Evolutionary conservation across 2,113 vertebrate genomes (phyloP).

Genomic region (Neoarius graeffei): DNA sequence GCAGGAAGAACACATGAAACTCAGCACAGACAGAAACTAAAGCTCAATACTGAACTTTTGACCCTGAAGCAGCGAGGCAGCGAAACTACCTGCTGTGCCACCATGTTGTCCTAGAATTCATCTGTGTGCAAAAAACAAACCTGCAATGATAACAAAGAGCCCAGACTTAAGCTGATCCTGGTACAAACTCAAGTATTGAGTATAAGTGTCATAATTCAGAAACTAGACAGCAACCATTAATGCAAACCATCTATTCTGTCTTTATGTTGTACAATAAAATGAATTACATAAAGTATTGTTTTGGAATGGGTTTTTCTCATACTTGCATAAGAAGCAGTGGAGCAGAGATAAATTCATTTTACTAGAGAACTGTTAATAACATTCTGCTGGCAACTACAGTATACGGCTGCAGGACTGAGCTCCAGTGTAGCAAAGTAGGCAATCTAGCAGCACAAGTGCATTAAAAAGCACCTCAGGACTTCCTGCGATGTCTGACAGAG

Average conservation of each 20-base stretch:
- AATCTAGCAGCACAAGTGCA: not conserved
- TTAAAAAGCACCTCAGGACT: slow-evolving; percentile 12
- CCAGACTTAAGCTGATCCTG: not conserved
- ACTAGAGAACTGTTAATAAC: not conserved
- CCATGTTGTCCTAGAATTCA: not conserved
- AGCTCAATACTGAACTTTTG: not conserved
- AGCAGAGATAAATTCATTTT: not conserved
- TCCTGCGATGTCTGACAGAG: slow-evolving; percentile 25
- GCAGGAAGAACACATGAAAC: not conserved
- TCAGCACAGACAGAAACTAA: not conserved
- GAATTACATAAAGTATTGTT: not conserved
- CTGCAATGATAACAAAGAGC: not conserved
- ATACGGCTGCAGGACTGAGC: not conserved
- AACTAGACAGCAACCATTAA: not conserved
- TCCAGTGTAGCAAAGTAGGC: not conserved
- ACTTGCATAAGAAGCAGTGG: not conserved
- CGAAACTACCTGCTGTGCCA: not conserved
- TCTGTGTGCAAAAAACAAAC: not conserved
- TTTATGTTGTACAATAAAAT: not conserved
- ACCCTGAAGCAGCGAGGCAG: not conserved
- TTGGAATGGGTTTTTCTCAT: not conserved
- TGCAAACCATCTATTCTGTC: not conserved
- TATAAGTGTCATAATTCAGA: not conserved
- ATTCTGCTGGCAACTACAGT: not conserved
- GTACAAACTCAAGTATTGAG: not conserved